Evolutionary conservation across 2,113 vertebrate genomes (phyloP).

Genomic region (Cacatua alba): DNA sequence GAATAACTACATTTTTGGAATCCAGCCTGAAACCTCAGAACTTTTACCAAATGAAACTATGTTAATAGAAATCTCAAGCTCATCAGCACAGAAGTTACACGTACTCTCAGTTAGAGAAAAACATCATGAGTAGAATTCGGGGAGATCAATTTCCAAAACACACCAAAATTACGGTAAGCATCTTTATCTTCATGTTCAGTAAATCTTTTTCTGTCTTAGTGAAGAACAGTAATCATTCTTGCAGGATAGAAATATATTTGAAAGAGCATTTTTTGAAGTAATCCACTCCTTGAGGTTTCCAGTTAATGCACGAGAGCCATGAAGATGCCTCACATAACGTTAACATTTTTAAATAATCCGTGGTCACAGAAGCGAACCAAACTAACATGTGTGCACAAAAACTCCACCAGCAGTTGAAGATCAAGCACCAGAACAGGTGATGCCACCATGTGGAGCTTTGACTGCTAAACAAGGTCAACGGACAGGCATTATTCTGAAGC

Average conservation of each 20-base stretch:
- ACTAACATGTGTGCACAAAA: not conserved
- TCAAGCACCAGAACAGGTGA: slow-evolving; percentile 40
- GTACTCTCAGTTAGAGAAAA: not conserved
- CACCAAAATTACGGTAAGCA: not conserved
- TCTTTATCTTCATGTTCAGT: not conserved
- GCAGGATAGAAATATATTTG: accelerated
- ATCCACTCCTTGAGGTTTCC: not conserved
- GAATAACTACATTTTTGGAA: not conserved
- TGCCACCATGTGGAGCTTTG: slow-evolving; percentile 20
- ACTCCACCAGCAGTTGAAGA: not conserved
- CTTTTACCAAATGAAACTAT: not conserved
- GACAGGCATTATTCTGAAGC: slow-evolving; percentile 3
- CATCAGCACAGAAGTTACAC: not conserved
- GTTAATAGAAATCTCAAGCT: not conserved
- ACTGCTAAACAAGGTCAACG: slow-evolving; percentile 38
- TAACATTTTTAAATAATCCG: not conserved
- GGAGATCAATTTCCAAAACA: not conserved
- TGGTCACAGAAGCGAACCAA: not conserved
- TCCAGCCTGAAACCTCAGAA: not conserved
- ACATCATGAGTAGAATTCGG: not conserved
- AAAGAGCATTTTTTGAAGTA: not conserved
- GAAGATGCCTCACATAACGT: not conserved
- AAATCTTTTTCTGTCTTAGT: not conserved
- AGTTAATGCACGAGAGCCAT: accelerated
- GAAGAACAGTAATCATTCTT: not conserved